Percentiles rank a stretch among this genome's conserved stretches.
Conservation (phyloP, 30 jellyfish, hydroid and myxozoan species). For the Pelagia noctiluca region DNA sequence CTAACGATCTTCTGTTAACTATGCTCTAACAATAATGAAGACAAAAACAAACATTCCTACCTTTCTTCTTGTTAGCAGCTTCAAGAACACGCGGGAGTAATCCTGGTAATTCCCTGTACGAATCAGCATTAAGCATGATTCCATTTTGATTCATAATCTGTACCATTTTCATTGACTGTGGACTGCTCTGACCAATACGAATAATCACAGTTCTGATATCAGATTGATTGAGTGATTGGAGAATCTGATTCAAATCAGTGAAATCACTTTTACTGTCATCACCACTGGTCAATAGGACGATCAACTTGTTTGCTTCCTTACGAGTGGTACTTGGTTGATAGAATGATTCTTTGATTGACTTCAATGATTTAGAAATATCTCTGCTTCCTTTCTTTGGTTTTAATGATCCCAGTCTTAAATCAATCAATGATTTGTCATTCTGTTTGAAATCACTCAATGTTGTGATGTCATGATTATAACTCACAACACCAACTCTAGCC, state of each 20-base stretch:
- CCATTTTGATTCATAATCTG: conserved; percentile 46
- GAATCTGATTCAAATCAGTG: conserved; percentile 19
- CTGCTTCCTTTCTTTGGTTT: conserved; percentile 33
- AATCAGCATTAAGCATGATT: neutral
- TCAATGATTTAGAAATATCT: conserved; percentile 29
- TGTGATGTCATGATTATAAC: neutral
- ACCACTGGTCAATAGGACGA: conserved; percentile 45
- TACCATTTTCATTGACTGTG: neutral
- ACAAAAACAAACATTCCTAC: too few relatives aligned
- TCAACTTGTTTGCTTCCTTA: conserved; percentile 36
- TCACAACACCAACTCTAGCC: conserved; percentile 45
- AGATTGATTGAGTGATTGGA: conserved; percentile 41
- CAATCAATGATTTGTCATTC: conserved; percentile 24
- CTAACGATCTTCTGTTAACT: too few relatives aligned
- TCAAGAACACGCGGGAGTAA: conserved; percentile 45
- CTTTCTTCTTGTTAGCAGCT: conserved; percentile 27
- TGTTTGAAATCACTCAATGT: conserved; percentile 10
- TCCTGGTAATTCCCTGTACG: conserved; percentile 46
- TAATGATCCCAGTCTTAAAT: conserved; percentile 23
- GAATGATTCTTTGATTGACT: conserved; percentile 19
- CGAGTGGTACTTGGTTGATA: neutral
- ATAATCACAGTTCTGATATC: conserved; percentile 39
- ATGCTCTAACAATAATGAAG: too few relatives aligned
- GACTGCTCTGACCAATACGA: conserved; percentile 2
- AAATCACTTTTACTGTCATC: neutral